Base-by-base conservation (phyloP, 2,797 vertebrate genomes). In the Acropternis orthonyx region DNA sequence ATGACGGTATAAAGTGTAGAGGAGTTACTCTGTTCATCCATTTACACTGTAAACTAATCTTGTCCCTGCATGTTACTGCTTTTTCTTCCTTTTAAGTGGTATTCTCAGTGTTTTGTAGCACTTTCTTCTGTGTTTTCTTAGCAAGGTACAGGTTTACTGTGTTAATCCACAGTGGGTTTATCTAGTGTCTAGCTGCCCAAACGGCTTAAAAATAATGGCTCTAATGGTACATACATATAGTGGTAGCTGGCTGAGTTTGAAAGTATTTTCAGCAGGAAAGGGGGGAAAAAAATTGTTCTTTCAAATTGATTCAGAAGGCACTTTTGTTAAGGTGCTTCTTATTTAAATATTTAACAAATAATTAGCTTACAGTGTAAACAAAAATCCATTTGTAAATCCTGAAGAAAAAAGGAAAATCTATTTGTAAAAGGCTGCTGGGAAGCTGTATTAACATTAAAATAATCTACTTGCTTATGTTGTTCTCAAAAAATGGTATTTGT, bases 1-100 rank as follows among this genome's bases (percentile, higher is more conserved):
- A 95, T 2, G 4, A 56, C 3, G 8, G 7, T 65, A 44, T 89
- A 82, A 95, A 88, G 56, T 71, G 55, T 95, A 81, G 90, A 93
- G 77, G 76, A 96, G 89, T 96, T 96, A 88, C 72, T 93, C 68
- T 75, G 77, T 94, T 96, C 88, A 94, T 96, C 93, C 92, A 74
- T 96, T 97, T 93, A 88, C 83, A 59, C 66, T 75, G 74, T 71
- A 88, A 91, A 92, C 89, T 91, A 55, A 85, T 95, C 95, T 76
- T 96, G 96, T 79, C 92, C 85, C 92, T 96, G 91, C 95, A 95
- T 28, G 96, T 96, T 93, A 71, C 89, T 96, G 65, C 88, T 91
- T 96, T 97, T 93, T 88, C 84, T 78, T 77, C 73, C 56, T 87
- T 96, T 93, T 79, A 92, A 96, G 79, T 85, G 80, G 80, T 55